Conservation (phyloP, 2,888 invertebrate species). For the Napeogenes inachia region DNA sequence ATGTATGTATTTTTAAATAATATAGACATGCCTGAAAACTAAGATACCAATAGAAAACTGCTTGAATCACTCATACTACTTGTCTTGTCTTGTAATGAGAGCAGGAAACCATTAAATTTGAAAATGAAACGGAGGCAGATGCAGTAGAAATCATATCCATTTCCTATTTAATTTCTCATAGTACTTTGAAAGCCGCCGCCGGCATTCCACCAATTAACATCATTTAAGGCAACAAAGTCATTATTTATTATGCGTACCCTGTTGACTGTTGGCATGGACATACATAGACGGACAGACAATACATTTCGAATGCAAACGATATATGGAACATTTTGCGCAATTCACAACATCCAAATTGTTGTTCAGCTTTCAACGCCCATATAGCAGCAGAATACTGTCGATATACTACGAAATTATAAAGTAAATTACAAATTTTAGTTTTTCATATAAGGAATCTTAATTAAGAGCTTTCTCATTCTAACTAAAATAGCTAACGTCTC, state of each 20-base stretch:
- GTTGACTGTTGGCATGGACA: neutral
- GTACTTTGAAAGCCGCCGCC: neutral
- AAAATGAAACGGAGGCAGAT: too few species aligned
- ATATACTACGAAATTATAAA: neutral
- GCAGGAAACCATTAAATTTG: too few species aligned
- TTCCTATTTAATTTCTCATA: too few species aligned
- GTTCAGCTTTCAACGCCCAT: neutral
- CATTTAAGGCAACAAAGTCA: conserved; percentile 42
- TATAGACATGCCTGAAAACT: too few species aligned
- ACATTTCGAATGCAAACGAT: conserved; percentile 22
- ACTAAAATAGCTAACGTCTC: too few species aligned
- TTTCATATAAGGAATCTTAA: too few species aligned
- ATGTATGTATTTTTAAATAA: too few species aligned
- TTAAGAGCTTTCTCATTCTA: too few species aligned
- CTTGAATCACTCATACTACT: too few species aligned
- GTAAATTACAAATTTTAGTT: neutral
- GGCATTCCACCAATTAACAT: conserved; percentile 51
- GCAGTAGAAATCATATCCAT: too few species aligned
- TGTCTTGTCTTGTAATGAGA: too few species aligned
- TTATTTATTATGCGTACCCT: conserved; percentile 29
- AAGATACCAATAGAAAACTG: too few species aligned
- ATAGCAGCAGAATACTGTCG: neutral
- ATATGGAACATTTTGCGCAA: conserved; percentile 17
- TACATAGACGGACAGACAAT: conserved; percentile 10
- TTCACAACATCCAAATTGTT: conserved; percentile 20